Evolutionary conservation across 1,140 invertebrate genomes (phyloP).

Genomic region (Drusus annulatus): DNA sequence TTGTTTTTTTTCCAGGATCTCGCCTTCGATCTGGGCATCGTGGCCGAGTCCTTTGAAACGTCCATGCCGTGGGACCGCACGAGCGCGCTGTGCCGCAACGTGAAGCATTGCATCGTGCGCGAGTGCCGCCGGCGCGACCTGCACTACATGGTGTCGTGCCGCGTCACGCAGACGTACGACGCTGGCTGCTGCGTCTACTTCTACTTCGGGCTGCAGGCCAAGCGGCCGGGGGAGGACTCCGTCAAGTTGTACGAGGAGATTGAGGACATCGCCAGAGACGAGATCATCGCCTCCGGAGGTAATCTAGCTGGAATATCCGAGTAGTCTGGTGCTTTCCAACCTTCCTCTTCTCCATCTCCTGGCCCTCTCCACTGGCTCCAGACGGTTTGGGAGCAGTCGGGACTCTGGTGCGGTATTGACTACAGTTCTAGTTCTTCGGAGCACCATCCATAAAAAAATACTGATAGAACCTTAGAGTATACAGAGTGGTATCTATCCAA

Average conservation of each 20-base stretch:
- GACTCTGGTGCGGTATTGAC: neutral
- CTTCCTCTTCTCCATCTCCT: too few species aligned
- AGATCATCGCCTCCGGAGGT: slow-evolving; percentile 92
- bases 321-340: too few species aligned
- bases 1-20: slow-evolving; percentile 80
- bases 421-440: too few species aligned
- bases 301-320: neutral
- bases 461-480: too few species aligned
- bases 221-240: slow-evolving; percentile 85
- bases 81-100: slow-evolving; percentile 87
- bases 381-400: too few species aligned
- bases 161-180: slow-evolving; percentile 98
- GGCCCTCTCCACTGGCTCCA: too few species aligned
- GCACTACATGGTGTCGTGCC: slow-evolving; percentile 80
- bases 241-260: slow-evolving; percentile 88
- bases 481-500: too few species aligned
- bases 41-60: slow-evolving; percentile 98
- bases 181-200: slow-evolving; percentile 98
- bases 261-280: slow-evolving; percentile 88
- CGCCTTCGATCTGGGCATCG: slow-evolving; percentile 88
- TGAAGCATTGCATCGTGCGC: slow-evolving; percentile 84
- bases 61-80: slow-evolving; percentile 97
- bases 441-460: too few species aligned
- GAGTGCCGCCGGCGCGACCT: slow-evolving; percentile 82
- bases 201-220: slow-evolving; percentile 90